Evolutionary conservation across 2,888 invertebrate genomes (phyloP), one percentile per base, ranked within the genome.

Genomic region (Lithodes maja): DNA sequence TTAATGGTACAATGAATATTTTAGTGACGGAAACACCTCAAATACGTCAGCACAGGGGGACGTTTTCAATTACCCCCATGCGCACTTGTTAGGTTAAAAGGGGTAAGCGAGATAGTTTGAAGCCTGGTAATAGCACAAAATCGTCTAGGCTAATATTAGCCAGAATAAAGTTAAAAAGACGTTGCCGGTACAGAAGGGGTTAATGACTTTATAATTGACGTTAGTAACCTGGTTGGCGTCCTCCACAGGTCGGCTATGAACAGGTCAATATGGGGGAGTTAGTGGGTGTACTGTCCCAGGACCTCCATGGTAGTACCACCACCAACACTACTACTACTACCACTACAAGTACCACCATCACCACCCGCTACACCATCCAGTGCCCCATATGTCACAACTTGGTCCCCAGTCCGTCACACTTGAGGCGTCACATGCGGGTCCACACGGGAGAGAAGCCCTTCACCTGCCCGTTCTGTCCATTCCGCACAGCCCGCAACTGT

Each of bases 391-490:
- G 81, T 81, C 53, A 7, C n/a, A 17, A 81, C 9, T 3, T 33
- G 17, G 55, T 81, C 68, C 81, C 49, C 7, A 17, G 81, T 3
- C 61, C 68, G 53, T 81, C 61, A n/a, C 74, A 71, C 74, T 83
- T 83, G n/a, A 53, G 7, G 55, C 54, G 85, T n/a, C 86, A 86
- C 54, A 79, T 85, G 7, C 85, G 85, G 12, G 53, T 55, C 17
- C 85, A 85, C 78, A 85, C 85, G 2, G 85, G 86, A 54, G 86
- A 86, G 54, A 86, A 81, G 74, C 86, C 86, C 5, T 86, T 69
- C 61, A 54, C 86, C 7, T 86, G 86, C 12, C 79, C 79, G n/a
- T 54, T 54, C 54, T 86, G 86, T 55, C 80, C 80, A 1, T 80
- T 86, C 12, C 69, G 86, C 68, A 50, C 80, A 33, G 79, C 86